phyloP scores from a whole-genome alignment of 2,113 vertebrate genomes.

The Pterophyllum scalare region DNA sequence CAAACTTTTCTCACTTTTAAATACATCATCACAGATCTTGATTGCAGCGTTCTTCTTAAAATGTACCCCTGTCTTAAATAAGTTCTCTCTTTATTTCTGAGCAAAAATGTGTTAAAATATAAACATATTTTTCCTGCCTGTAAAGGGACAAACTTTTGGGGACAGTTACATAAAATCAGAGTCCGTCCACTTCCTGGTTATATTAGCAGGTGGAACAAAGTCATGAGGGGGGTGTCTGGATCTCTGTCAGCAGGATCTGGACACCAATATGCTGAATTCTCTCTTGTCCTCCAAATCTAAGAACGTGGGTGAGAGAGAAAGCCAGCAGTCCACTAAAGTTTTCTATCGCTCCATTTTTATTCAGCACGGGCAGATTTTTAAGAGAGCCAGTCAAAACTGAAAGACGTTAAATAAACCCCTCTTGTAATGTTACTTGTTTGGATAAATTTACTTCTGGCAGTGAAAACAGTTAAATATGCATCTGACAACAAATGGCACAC shows the following conservation, averaged over 20 bases:
- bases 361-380: neutral
- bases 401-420: neutral
- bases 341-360: neutral
- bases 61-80: neutral
- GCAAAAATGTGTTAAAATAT: no score
- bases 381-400: neutral
- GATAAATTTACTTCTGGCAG: neutral
- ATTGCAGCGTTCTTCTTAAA: neutral
- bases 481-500: neutral
- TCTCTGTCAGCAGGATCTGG: neutral
- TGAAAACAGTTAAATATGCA: neutral
- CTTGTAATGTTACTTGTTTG: fast-evolving
- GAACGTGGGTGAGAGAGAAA: neutral
- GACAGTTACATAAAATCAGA: no score
- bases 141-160: no score
- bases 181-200: no score
- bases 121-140: no score
- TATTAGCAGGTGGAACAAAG: no score
- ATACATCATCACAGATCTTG: neutral
- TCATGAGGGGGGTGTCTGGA: neutral
- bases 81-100: neutral
- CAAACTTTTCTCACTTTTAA: neutral
- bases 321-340: neutral
- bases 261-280: neutral
- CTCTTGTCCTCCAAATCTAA: neutral